Conservation (phyloP, 2,113 vertebrate genomes). For the Coracopsis vasa region DNA sequence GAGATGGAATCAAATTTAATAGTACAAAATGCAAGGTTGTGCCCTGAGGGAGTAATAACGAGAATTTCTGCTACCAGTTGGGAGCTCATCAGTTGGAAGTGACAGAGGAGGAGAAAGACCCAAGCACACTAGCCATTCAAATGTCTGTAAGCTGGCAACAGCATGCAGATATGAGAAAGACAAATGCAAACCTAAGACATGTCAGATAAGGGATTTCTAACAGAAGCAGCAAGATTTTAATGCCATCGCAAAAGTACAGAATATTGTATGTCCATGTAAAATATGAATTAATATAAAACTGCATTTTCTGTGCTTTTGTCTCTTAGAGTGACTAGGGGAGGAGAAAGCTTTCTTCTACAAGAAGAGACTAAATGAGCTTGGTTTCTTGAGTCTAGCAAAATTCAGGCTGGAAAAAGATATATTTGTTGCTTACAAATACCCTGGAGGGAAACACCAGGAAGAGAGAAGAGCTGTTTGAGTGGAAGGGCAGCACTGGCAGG, state of each 20-base stretch:
- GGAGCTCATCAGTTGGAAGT: slow-evolving; percentile 66
- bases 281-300: slow-evolving; percentile 43
- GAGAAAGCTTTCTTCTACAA: slow-evolving; percentile 7
- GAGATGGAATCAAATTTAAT: slow-evolving; percentile 65
- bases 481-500: slow-evolving; percentile 38
- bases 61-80: slow-evolving; percentile 69
- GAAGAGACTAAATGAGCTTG: slow-evolving; percentile 29
- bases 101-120: slow-evolving; percentile 64
- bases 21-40: slow-evolving; percentile 49
- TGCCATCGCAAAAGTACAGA: neutral
- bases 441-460: slow-evolving; percentile 12
- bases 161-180: slow-evolving; percentile 60
- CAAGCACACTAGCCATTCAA: neutral
- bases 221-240: slow-evolving; percentile 35
- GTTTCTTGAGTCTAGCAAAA: slow-evolving; percentile 33
- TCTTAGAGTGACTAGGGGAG: neutral
- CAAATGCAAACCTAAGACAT: slow-evolving; percentile 19
- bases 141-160: slow-evolving; percentile 45
- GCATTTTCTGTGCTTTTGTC: neutral
- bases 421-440: slow-evolving; percentile 46
- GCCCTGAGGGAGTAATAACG: slow-evolving; percentile 63
- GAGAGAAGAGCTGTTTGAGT: slow-evolving; percentile 38
- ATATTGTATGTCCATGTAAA: slow-evolving; percentile 12
- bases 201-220: slow-evolving; percentile 46
- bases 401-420: slow-evolving; percentile 11